phyloP scores from a whole-genome alignment of 2,797 vertebrate species.

The Taeniopygia guttata region DNA sequence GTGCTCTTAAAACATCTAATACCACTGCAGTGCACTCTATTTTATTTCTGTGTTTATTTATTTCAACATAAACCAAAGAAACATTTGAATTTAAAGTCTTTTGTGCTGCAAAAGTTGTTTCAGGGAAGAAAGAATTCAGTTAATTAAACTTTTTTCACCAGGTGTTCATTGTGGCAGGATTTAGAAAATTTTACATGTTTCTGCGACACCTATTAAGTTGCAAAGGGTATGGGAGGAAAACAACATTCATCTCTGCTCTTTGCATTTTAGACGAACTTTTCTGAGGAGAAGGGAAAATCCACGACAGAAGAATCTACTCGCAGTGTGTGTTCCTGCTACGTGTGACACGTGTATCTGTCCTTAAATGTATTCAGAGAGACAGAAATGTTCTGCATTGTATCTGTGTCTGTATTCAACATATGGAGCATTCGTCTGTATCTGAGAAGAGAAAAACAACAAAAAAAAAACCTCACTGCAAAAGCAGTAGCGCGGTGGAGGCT shows the following conservation, averaged over 20 bases:
- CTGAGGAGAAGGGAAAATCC: background rate
- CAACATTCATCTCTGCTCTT: background rate
- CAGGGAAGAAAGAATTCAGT: background rate
- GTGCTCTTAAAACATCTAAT: background rate
- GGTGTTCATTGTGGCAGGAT: background rate
- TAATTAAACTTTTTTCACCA: background rate
- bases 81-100: background rate
- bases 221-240: background rate
- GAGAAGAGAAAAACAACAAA: background rate
- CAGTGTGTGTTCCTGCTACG: background rate
- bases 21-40: rapidly evolving
- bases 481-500: background rate
- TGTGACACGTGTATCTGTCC: background rate
- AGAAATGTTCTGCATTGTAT: background rate
- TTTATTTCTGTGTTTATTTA: background rate
- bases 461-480: background rate
- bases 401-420: background rate
- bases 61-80: background rate
- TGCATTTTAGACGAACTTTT: background rate
- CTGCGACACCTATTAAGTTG: background rate
- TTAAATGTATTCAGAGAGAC: background rate
- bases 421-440: background rate
- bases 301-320: background rate
- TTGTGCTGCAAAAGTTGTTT: background rate
- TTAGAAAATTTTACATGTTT: background rate